Conservation (phyloP, 1,140 invertebrate genomes). For the Drosophila tristis region DNA sequence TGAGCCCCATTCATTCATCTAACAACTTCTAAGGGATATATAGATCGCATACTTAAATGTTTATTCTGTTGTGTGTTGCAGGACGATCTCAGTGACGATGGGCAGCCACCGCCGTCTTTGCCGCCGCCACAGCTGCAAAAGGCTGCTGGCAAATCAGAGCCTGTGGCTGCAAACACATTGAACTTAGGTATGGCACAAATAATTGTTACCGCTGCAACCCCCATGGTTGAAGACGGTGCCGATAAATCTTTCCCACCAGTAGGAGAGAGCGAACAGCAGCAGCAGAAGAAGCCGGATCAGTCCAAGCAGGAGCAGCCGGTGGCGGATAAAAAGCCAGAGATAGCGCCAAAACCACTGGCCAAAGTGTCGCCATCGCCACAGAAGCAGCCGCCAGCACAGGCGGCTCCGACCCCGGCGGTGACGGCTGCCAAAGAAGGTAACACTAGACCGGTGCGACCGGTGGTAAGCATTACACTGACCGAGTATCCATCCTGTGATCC, state of each 20-base stretch:
- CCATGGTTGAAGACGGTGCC: conserved; percentile 90
- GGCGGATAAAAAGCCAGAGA: conserved; percentile 67
- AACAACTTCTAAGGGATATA: not conserved
- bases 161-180: conserved; percentile 58
- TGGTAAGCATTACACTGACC: conserved; percentile 64
- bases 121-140: conserved; percentile 70
- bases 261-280: conserved; percentile 68
- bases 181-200: conserved; percentile 92
- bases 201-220: conserved; percentile 94
- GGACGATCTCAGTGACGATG: conserved; percentile 81
- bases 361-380: conserved; percentile 84
- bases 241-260: conserved; percentile 84
- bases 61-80: conserved; percentile 15
- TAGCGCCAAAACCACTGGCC: conserved; percentile 79
- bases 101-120: conserved; percentile 77
- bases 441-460: conserved; percentile 32
- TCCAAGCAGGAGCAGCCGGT: conserved; percentile 41
- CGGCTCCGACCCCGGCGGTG: conserved; percentile 15
- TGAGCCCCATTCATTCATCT: not conserved
- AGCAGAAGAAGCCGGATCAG: conserved; percentile 24
- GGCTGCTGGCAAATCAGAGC: conserved; percentile 58
- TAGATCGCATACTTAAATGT: not conserved
- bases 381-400: conserved; percentile 46
- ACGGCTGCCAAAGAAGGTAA: conserved; percentile 79
- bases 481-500: conserved; percentile 59